Evolutionary conservation across 2,113 vertebrate species (phyloP), one percentile per base, ranked within the genome.

Genomic region (Labeo catla): DNA sequence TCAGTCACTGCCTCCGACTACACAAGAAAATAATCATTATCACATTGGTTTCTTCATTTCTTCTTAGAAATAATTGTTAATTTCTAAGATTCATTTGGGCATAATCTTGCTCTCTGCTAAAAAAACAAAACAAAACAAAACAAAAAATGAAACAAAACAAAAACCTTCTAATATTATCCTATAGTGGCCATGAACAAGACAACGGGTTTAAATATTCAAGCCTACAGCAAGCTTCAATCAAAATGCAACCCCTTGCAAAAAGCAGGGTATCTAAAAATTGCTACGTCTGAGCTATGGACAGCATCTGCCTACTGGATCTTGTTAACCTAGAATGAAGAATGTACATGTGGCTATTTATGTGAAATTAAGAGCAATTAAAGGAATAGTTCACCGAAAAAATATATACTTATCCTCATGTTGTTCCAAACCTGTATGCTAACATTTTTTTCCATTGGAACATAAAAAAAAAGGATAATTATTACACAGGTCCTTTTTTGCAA

Each of bases 1-100:
- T 96, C 95, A 72, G 96, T 94, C 47, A 90, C 80, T 84, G 94
- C 95, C 88, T 97, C 96, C 54, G 93, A 93, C 98, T 99, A 92
- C 47, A 70, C 28, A 77, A n/a, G 65, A 21, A 84, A 8, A 63
- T 7, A 82, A 43, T 43, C 47, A 61, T 63, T 6, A 70, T 34
- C 23, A 73, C n/a, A 49, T 23, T 43, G 16, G 45, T 45, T 61
- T 61, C 8, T n/a, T n/a, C 2, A 61, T 61, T 21, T 57, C 15
- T 57, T 57, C 52, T 54, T 16, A 57, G 66, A 70, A 70, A 70
- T 70, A 36, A 70, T 39, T 8, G 28, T 54, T 34, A n/a, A 77
- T 28, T 52, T 76, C n/a, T 52, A 49, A 76, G 49, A 34, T 34
- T 4, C 13, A 13, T 76, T 36, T 77, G 7, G 50, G 15, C 2